Evolutionary conservation across 2,113 vertebrate species (phyloP).

Genomic region (Otus sunia): DNA sequence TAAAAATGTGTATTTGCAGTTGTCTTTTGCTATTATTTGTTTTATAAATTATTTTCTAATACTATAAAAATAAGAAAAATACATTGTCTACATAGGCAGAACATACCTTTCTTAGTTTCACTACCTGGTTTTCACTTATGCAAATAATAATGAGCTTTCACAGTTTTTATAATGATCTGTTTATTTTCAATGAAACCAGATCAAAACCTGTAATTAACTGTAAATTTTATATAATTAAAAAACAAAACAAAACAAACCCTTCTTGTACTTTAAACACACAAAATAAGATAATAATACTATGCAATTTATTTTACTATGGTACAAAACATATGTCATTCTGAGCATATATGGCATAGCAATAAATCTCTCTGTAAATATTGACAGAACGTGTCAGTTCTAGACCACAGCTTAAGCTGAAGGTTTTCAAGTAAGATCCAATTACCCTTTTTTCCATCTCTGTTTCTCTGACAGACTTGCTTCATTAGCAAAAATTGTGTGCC

Average conservation of each 20-base stretch:
- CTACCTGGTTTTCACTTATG: background rate
- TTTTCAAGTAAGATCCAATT: conserved; percentile 43
- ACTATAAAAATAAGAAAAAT: background rate
- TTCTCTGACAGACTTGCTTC: conserved; percentile 31
- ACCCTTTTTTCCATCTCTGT: background rate
- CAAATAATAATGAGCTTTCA: background rate
- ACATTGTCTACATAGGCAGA: background rate
- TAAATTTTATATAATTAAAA: background rate
- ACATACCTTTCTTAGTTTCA: background rate
- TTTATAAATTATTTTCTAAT: background rate
- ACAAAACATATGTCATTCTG: background rate
- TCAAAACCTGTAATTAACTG: background rate
- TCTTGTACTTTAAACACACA: background rate
- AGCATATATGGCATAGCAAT: background rate
- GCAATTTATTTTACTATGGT: background rate
- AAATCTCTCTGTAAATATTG: conserved; percentile 3
- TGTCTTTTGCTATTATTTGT: background rate
- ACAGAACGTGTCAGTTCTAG: background rate
- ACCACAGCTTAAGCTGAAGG: background rate
- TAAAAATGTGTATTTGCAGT: background rate
- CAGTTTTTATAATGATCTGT: background rate
- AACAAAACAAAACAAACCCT: too few relatives aligned
- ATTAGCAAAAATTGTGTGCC: conserved; percentile 14
- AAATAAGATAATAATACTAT: background rate
- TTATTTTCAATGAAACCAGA: background rate